phyloP scores from a whole-genome alignment of 2,888 invertebrate genomes.

The Agrotis clavis region DNA sequence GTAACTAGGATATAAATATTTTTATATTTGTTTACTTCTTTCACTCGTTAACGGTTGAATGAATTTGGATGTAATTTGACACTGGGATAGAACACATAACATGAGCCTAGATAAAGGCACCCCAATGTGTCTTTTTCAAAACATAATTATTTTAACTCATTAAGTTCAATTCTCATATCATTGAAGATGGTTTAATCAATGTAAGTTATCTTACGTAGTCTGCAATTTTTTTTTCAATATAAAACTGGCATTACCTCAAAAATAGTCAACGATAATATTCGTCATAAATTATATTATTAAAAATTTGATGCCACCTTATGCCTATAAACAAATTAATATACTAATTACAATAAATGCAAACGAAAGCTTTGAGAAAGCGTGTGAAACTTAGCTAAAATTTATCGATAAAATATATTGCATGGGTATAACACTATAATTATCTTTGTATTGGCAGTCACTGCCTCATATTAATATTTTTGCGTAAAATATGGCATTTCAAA shows the following conservation, averaged over 20 bases:
- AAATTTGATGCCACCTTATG: constrained; percentile 9
- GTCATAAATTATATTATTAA: background rate
- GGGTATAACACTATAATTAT: background rate
- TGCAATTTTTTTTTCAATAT: too few species aligned
- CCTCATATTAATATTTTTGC: background rate
- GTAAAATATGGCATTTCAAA: too few species aligned
- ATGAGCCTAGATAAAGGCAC: too few species aligned
- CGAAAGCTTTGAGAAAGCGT: constrained; percentile 54
- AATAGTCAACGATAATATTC: too few species aligned
- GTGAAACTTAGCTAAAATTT: constrained; percentile 32
- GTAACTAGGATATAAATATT: too few species aligned
- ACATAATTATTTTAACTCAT: too few species aligned
- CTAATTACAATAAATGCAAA: constrained; percentile 37
- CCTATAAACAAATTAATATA: constrained; percentile 28
- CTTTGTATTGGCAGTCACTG: background rate
- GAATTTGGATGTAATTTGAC: background rate
- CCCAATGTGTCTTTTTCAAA: too few species aligned
- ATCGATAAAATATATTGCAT: constrained; percentile 1
- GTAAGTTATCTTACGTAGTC: too few species aligned
- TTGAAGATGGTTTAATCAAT: too few species aligned
- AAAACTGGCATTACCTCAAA: too few species aligned
- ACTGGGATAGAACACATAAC: too few species aligned
- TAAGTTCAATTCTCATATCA: too few species aligned
- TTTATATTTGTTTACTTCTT: background rate
- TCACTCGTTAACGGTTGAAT: background rate